Percentiles rank a stretch among this genome's conserved stretches.
These are phyloP conservation scores for Philereme transversata DNA, from an alignment of 2,888 invertebrate genomes.

Conservation along the genomic window DNA sequence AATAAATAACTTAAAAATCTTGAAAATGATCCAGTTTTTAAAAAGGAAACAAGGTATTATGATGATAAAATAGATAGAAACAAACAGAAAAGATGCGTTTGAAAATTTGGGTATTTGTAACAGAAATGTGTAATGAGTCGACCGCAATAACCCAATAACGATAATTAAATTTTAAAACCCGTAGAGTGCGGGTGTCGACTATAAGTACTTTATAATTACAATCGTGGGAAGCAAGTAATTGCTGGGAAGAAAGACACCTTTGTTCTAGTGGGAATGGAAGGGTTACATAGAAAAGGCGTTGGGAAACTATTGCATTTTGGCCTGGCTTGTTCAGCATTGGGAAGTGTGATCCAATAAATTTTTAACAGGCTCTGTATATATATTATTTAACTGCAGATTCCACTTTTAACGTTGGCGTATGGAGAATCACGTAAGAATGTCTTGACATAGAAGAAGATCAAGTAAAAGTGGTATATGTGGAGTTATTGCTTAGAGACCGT, in stretches of 20 bases:
- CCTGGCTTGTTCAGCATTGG: slow-evolving; percentile 12
- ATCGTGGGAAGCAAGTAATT: slow-evolving; percentile 65
- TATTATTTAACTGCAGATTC: too few species aligned
- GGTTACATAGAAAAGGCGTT: slow-evolving; percentile 50
- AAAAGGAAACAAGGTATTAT: too few species aligned
- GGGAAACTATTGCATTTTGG: slow-evolving; percentile 39
- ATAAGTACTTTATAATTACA: slow-evolving; percentile 57
- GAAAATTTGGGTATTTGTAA: too few species aligned
- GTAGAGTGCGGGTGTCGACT: slow-evolving; percentile 22
- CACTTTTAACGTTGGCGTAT: too few species aligned
- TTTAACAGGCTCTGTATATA: not conserved
- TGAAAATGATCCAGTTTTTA: too few species aligned
- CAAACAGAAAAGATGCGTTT: too few species aligned
- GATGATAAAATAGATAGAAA: too few species aligned
- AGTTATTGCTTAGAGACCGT: too few species aligned
- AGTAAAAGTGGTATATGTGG: too few species aligned
- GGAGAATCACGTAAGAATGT: too few species aligned
- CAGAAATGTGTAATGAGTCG: slow-evolving; percentile 1
- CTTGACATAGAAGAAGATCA: too few species aligned
- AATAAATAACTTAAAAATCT: too few species aligned
- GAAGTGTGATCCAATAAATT: slow-evolving; percentile 8
- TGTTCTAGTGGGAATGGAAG: slow-evolving; percentile 55
- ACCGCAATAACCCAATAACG: slow-evolving; percentile 19
- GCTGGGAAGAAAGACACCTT: slow-evolving; percentile 61
- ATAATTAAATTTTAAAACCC: slow-evolving; percentile 30